Evolutionary conservation across 2,888 invertebrate species (phyloP).

Genomic region (Drymonia ruficornis): DNA sequence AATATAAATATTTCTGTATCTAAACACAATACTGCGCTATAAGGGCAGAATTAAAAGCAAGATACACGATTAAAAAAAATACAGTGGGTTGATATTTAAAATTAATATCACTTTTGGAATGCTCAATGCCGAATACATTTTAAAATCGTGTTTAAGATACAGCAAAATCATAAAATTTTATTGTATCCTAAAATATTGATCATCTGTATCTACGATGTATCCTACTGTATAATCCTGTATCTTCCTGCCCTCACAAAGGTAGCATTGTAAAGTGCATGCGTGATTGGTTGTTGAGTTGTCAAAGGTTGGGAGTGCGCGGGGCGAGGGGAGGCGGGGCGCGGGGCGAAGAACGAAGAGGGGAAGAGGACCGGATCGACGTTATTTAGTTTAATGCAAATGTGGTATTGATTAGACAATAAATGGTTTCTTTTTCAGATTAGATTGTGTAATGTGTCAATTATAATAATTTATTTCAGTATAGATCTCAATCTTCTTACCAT

Average conservation of each 20-base stretch:
- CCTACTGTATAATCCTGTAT: slow-evolving; percentile 18
- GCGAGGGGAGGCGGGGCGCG: slow-evolving; percentile 51
- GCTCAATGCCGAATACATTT: too few relatives aligned
- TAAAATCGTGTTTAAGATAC: too few relatives aligned
- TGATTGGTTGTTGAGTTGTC: slow-evolving; percentile 81
- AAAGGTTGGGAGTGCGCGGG: slow-evolving; percentile 63
- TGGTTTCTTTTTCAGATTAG: slow-evolving; percentile 5
- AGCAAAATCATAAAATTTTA: too few relatives aligned
- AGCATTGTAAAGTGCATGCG: slow-evolving; percentile 58
- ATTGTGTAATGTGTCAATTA: not conserved
- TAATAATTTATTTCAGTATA: too few relatives aligned
- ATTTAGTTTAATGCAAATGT: slow-evolving; percentile 20
- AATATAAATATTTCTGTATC: not conserved
- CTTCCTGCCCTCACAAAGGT: slow-evolving; percentile 33
- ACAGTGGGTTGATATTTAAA: not conserved
- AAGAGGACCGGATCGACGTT: slow-evolving; percentile 48
- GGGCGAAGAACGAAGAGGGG: slow-evolving; percentile 47
- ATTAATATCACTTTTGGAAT: too few relatives aligned
- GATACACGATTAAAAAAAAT: slow-evolving; percentile 12
- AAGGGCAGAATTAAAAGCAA: slow-evolving; percentile 6
- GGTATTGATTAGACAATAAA: slow-evolving; percentile 3
- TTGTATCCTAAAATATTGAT: too few relatives aligned
- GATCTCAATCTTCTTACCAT: too few relatives aligned
- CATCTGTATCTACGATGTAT: not conserved
- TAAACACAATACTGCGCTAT: slow-evolving; percentile 23